phyloP scores from a whole-genome alignment of 2,113 vertebrate genomes.

The Bombycilla garrulus region DNA sequence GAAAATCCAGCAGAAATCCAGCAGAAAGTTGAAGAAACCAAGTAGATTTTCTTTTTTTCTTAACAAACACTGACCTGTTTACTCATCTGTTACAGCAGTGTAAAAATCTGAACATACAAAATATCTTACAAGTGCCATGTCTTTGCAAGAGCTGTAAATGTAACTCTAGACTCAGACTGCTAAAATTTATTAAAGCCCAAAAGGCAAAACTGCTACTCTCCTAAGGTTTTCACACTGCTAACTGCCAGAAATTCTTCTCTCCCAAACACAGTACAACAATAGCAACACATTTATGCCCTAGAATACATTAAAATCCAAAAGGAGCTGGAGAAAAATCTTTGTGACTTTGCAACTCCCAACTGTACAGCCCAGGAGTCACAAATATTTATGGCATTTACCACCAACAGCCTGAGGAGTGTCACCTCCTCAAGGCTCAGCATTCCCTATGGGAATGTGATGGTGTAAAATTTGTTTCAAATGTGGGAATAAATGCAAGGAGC shows the following conservation, averaged over 20 bases:
- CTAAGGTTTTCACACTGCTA: background rate
- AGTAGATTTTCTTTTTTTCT: background rate
- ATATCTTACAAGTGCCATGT: background rate
- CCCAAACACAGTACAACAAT: background rate
- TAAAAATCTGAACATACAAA: background rate
- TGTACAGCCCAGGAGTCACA: background rate
- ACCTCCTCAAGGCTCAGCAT: background rate
- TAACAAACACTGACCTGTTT: background rate
- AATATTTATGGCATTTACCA: background rate
- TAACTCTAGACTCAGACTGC: background rate
- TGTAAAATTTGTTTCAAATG: background rate
- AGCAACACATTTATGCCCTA: background rate
- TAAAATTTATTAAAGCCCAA: background rate
- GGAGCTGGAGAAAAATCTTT: background rate
- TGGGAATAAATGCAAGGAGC: background rate
- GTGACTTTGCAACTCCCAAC: background rate
- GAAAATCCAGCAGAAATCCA: background rate
- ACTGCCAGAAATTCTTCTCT: background rate
- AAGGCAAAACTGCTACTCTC: background rate
- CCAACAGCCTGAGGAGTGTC: background rate
- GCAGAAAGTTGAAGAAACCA: background rate
- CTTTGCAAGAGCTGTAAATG: background rate
- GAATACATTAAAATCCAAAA: background rate
- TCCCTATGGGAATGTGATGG: background rate
- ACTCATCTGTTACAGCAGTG: background rate